Base-by-base conservation (phyloP, 2,797 vertebrate species). In the Anabas testudineus region DNA sequence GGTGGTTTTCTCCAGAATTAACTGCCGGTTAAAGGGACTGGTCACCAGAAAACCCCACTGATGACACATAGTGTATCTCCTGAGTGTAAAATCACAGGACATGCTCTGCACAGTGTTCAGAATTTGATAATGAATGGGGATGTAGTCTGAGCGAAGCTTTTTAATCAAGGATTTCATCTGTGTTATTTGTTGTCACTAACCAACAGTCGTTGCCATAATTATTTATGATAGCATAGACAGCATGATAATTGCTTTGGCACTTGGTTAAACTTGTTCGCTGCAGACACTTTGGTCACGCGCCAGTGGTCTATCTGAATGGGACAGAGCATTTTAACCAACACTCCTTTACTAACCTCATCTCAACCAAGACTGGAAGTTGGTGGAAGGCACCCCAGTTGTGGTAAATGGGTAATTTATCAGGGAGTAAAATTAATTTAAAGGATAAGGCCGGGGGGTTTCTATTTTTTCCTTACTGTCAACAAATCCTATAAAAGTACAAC, bases 151-250 rank as follows among this genome's bases (percentile, higher is more conserved):
- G 4, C 48, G 55, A 52, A 46, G 22, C 62, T 42, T 52, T 52
- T 66, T 67, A 22, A 71, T 67, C 34, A 67, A 54, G 18, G 10
- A 37, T 61, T 42, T 41, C 5, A 16, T 70, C 19, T 2, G 49
- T 24, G 36, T 24, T 32, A 36, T 66, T 67, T 43, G 39, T 74
- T 37, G 57, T 63, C 15, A 13, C 34, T 60, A n/a, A 60, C 55
- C 42, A 48, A n/a, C 1, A 0, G 21, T 13, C 56, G 55, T 69
- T 48, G 30, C 28, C 21, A 54, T 54, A 63, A 80, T 68, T 52
- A 52, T 61, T 57, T 21, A 69, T 37, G n/a, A 39, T 37, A 28
- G 4, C 43, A 14, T 26, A 19, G 45, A 43, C 45, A 47, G 18
- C 21, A 13, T 61, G 22, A n/a, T 70, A 49, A 67, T 45, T 59